phyloP scores from a whole-genome alignment of 2,888 invertebrate genomes.

The Hirudinaria manillensis region DNA sequence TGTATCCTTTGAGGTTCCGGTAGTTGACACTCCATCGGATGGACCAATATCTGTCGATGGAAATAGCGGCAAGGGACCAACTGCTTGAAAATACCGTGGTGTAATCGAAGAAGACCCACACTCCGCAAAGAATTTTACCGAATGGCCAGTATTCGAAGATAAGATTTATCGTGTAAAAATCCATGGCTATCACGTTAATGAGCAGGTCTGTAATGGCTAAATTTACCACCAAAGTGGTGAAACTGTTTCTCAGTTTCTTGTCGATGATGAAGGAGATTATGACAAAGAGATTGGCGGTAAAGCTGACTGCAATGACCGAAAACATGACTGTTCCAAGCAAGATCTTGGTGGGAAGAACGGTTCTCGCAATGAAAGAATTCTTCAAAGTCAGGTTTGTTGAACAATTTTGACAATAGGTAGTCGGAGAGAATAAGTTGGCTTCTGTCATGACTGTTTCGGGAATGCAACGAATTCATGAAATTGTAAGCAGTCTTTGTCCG shows the following conservation, averaged over 20 bases:
- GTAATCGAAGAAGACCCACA: slow-evolving; percentile 53
- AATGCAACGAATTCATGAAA: no score
- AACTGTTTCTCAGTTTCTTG: slow-evolving; percentile 47
- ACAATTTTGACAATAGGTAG: no score
- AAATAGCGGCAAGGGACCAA: slow-evolving; percentile 51
- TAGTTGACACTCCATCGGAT: slow-evolving; percentile 44
- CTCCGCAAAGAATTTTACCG: slow-evolving; percentile 47
- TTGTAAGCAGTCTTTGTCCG: no score
- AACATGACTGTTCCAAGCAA: slow-evolving; percentile 39
- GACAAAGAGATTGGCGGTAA: slow-evolving; percentile 49
- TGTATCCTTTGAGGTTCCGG: slow-evolving; percentile 42
- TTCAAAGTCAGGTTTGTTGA: no score
- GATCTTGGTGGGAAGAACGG: not conserved
- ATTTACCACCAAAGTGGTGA: slow-evolving; percentile 48
- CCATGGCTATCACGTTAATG: slow-evolving; percentile 50
- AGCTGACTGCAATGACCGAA: slow-evolving; percentile 42
- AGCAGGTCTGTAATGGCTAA: slow-evolving; percentile 46
- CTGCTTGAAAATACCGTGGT: slow-evolving; percentile 53
- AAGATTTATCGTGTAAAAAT: slow-evolving; percentile 48
- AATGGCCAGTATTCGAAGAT: slow-evolving; percentile 52
- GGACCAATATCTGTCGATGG: slow-evolving; percentile 47
- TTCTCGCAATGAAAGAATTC: no score
- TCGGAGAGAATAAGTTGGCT: no score
- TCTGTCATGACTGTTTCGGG: no score
- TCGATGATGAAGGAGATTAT: slow-evolving; percentile 47